Percentiles rank a stretch among this genome's conserved stretches.
These are phyloP conservation scores for Xerus rutilus DNA, from an alignment of 2,797 vertebrate genomes.

Conservation along the genomic window DNA sequence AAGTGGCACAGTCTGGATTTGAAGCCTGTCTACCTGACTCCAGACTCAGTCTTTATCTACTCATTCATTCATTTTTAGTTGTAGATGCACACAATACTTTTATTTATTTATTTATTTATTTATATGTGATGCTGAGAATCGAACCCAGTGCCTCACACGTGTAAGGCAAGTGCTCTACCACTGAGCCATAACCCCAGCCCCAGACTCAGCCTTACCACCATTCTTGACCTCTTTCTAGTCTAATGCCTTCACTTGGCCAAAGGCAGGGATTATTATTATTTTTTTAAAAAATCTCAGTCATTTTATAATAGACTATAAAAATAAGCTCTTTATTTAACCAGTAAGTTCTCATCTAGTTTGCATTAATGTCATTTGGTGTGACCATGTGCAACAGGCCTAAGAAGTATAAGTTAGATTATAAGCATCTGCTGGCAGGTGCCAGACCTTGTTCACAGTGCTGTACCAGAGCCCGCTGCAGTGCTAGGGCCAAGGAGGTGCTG, in stretches of 20 bases:
- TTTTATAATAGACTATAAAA: background rate
- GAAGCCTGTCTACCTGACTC: background rate
- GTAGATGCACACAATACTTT: too few species aligned
- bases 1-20: background rate
- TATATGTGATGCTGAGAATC: too few species aligned
- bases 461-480: background rate
- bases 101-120: too few species aligned
- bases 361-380: background rate
- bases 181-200: too few species aligned
- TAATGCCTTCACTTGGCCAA: background rate
- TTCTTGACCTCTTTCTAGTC: background rate
- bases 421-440: too few species aligned
- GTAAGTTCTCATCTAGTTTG: background rate
- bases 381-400: background rate
- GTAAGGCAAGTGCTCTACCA: too few species aligned
- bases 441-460: background rate
- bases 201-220: too few species aligned
- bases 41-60: background rate
- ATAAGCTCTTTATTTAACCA: background rate
- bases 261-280: background rate
- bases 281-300: background rate
- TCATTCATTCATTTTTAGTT: too few species aligned
- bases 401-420: background rate
- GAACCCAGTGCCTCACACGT: too few species aligned
- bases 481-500: background rate